Evolutionary conservation across 2,888 invertebrate genomes (phyloP), one percentile per base, ranked within the genome.

Genomic region (Lepetodrilus schrolli): DNA sequence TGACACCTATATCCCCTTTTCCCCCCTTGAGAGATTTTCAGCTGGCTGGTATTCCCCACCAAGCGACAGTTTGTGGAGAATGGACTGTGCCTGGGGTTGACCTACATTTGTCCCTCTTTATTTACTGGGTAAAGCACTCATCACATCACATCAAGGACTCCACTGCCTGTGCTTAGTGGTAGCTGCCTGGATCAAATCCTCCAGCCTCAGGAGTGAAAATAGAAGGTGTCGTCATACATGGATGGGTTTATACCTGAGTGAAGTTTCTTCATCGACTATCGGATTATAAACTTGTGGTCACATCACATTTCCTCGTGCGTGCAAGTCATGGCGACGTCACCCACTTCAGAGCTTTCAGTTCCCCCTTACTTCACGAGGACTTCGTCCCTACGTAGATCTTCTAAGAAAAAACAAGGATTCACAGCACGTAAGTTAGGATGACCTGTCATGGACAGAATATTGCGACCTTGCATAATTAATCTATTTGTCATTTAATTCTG

Each of bases 371-470:
- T 81, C 36, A 77, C 68, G 34, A 66, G 81, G 38, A 74, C 76
- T 8, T 77, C 80, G 13, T 81, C 81, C 2, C 65, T 81, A 30
- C 58, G 81, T 51, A 75, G 81, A 51, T 81, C 81, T 2, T 49
- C 66, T 8, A 66, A 73, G 21, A 75, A 70, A 23, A 71, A 69
- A n/a, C 51, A 50, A 10, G 50, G 37, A 37, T 51, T 50, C 37
- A 20, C 38, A 47, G 38, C 68, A 43, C 68, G 68, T 68, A 47
- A 68, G 68, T 68, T 23, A 47, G n/a, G n/a, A n/a, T n/a, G 38
- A 8, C 13, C 8, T 38, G 38, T 38, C 13, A 10, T 38, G 38
- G 38, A 7, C 13, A 10, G 7, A 38, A 8, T 38, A 8, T 38
- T 38, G 38, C 7, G 13, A 38, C 13, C 13, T 38, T 38, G 38